These are phyloP conservation scores for Morinoia aosen DNA, from an alignment of 2,888 invertebrate genomes.

Conservation along the genomic window DNA sequence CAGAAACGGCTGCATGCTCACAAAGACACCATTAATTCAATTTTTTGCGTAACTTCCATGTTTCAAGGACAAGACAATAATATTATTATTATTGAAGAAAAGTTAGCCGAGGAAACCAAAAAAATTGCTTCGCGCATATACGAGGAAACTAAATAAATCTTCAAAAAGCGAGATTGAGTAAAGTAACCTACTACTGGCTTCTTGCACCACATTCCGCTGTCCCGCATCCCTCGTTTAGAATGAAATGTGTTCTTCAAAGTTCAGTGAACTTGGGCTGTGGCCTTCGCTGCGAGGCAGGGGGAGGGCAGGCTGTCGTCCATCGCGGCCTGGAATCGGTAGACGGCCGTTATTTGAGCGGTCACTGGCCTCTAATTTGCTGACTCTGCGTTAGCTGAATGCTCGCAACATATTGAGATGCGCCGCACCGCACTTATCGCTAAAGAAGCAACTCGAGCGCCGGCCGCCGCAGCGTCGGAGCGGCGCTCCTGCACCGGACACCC, in stretches of 20 bases:
- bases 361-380: slow-evolving; percentile 35
- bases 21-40: too few relatives aligned
- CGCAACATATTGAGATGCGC: slow-evolving; percentile 18
- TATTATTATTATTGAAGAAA: too few relatives aligned
- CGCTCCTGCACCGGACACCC: neutral
- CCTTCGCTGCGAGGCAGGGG: neutral
- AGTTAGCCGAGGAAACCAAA: too few relatives aligned
- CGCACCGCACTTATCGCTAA: slow-evolving; percentile 14
- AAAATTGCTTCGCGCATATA: too few relatives aligned
- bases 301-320: neutral
- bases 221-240: neutral
- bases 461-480: neutral
- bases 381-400: slow-evolving; percentile 16
- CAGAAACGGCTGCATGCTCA: too few relatives aligned
- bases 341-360: slow-evolving; percentile 42
- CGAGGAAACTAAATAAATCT: neutral
- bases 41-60: too few relatives aligned
- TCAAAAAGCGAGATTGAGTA: neutral
- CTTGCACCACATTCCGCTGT: neutral
- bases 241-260: neutral
- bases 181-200: neutral
- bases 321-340: neutral
- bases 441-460: slow-evolving; percentile 29
- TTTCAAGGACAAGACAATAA: too few relatives aligned
- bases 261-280: neutral